Conservation (phyloP, 2,888 invertebrate genomes). For the Amiota mariae region DNA sequence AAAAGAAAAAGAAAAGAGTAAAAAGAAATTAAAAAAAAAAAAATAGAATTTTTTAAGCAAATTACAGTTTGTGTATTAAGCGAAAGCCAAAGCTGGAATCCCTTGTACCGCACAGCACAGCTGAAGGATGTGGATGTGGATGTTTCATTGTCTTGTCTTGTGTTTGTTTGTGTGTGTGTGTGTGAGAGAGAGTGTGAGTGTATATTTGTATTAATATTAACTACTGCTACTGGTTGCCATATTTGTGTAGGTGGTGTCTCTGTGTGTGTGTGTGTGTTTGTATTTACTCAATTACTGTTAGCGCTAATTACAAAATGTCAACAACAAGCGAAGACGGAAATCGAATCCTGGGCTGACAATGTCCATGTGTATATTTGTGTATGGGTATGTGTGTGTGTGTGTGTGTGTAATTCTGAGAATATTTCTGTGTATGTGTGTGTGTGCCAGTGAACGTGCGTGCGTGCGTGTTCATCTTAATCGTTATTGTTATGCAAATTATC, state of each 20-base stretch:
- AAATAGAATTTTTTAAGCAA: background rate
- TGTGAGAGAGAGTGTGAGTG: slow-evolving; percentile 27
- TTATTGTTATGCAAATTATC: slow-evolving; percentile 73
- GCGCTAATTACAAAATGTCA: slow-evolving; percentile 61
- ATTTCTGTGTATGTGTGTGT: slow-evolving; percentile 24
- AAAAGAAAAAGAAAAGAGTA: slow-evolving; percentile 27
- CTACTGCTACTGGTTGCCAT: slow-evolving; percentile 20
- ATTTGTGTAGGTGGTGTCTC: slow-evolving; percentile 37
- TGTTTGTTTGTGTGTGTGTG: slow-evolving; percentile 35
- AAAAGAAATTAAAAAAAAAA: background rate
- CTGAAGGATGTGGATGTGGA: too few species aligned
- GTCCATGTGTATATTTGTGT: too few species aligned
- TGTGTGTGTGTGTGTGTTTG: slow-evolving; percentile 55
- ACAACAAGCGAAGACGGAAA: slow-evolving; percentile 55
- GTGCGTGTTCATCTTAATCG: slow-evolving; percentile 55
- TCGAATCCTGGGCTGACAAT: slow-evolving; percentile 44
- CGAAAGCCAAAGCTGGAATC: background rate
- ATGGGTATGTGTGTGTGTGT: slow-evolving; percentile 49
- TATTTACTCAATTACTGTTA: slow-evolving; percentile 53
- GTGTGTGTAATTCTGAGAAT: slow-evolving; percentile 30
- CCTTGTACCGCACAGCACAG: too few species aligned
- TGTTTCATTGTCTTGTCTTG: slow-evolving; percentile 22
- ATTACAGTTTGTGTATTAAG: slow-evolving; percentile 12
- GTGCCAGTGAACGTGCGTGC: background rate
- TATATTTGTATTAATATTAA: slow-evolving; percentile 26